Evolutionary conservation across 2,888 invertebrate genomes (phyloP).

Genomic region (Lithophane semibrunnea): DNA sequence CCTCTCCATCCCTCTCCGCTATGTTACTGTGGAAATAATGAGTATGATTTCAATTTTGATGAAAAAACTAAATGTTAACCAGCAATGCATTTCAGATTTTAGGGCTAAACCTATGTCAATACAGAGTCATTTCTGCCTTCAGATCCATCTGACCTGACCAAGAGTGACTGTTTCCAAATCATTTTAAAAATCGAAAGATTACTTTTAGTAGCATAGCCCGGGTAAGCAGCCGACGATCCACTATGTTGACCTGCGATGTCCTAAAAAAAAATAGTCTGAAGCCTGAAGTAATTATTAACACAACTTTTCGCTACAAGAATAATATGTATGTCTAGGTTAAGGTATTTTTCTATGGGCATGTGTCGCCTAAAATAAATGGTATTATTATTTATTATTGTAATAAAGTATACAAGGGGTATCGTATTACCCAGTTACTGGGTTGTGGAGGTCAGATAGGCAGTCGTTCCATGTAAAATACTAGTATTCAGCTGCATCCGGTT

Average conservation of each 20-base stretch:
- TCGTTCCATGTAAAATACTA: too few relatives aligned
- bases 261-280: too few relatives aligned
- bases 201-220: background rate
- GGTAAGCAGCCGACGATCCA: background rate
- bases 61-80: background rate
- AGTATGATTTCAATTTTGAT: background rate
- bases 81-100: background rate
- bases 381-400: too few relatives aligned
- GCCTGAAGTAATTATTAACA: too few relatives aligned
- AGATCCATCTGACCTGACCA: background rate
- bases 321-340: too few relatives aligned
- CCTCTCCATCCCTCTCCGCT: background rate
- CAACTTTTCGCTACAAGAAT: too few relatives aligned
- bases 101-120: background rate
- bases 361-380: too few relatives aligned
- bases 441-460: too few relatives aligned
- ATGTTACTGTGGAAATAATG: background rate
- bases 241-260: background rate
- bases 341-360: too few relatives aligned
- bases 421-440: too few relatives aligned
- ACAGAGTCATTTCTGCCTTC: background rate
- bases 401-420: background rate
- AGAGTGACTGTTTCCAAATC: background rate
- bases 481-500: too few relatives aligned
- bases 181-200: background rate